Percentiles rank a stretch among this genome's conserved stretches.
These are phyloP conservation scores for Spinus pinus DNA, from an alignment of 2,797 vertebrate genomes.

Conservation along the genomic window DNA sequence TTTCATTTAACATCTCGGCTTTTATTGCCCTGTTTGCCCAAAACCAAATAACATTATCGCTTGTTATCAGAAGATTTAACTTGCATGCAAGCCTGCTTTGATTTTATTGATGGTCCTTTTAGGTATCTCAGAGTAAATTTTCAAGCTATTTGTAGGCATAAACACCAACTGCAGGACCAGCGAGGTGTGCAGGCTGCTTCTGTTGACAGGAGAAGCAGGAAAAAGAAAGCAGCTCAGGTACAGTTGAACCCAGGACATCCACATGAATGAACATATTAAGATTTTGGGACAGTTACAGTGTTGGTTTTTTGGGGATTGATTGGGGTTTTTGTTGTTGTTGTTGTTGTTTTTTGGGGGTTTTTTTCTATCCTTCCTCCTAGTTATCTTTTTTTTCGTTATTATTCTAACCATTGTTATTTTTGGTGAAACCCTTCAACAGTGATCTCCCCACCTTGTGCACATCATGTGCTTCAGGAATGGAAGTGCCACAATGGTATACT, in stretches of 20 bases:
- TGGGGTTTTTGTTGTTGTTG: too few species aligned
- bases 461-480: background rate
- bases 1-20: constrained; percentile 47
- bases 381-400: background rate
- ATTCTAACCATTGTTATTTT: background rate
- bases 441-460: background rate
- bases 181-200: background rate
- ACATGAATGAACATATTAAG: background rate
- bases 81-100: constrained; percentile 2
- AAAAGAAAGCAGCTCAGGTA: background rate
- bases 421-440: background rate
- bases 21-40: constrained; percentile 22
- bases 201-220: background rate
- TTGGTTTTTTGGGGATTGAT: background rate
- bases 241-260: background rate
- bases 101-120: background rate
- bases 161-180: background rate
- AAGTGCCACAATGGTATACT: fast-evolving
- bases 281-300: background rate
- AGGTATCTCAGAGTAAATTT: background rate
- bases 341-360: background rate
- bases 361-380: background rate
- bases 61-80: constrained; percentile 17
- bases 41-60: constrained; percentile 43
- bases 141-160: background rate